A percentile compares a stretch with the other conserved stretches of the same genome.
phyloP scores from a whole-genome alignment of 1,140 invertebrate genomes.

The Hylyphantes graminicola region DNA sequence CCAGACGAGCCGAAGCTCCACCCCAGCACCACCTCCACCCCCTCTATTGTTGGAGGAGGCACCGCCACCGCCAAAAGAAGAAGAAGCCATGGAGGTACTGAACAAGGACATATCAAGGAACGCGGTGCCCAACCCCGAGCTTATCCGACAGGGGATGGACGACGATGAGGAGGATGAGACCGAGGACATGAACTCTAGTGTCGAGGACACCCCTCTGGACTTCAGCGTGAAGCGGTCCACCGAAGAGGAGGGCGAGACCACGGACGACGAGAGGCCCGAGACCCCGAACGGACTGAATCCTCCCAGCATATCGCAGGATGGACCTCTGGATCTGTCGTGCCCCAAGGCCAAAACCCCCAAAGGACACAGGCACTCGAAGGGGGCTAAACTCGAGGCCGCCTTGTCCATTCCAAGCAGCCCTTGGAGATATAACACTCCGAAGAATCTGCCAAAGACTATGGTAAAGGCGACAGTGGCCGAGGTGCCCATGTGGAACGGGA shows the following conservation, averaged over 20 bases:
- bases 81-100: constrained; percentile 33
- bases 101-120: constrained; percentile 57
- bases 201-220: constrained; percentile 71
- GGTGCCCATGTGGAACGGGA: constrained; percentile 52
- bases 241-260: constrained; percentile 64
- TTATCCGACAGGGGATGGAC: constrained; percentile 19
- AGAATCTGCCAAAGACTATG: constrained; percentile 67
- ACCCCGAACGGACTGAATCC: constrained; percentile 69
- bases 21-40: constrained; percentile 20
- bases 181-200: constrained; percentile 4
- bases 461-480: constrained; percentile 5
- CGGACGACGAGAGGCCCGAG: constrained; percentile 77
- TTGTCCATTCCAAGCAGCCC: constrained; percentile 48
- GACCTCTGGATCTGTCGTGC: constrained; percentile 83
- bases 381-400: constrained; percentile 71
- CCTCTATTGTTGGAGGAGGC: constrained; percentile 1
- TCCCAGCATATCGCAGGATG: constrained; percentile 71
- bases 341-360: constrained; percentile 74
- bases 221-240: constrained; percentile 78
- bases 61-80: constrained; percentile 23
- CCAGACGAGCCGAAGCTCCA: constrained; percentile 43
- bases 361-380: constrained; percentile 69
- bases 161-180: constrained; percentile 46
- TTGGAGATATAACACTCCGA: constrained; percentile 56
- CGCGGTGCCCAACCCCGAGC: constrained; percentile 47